Evolutionary conservation across 2,797 vertebrate genomes (phyloP).

Genomic region (Squalus acanthias): DNA sequence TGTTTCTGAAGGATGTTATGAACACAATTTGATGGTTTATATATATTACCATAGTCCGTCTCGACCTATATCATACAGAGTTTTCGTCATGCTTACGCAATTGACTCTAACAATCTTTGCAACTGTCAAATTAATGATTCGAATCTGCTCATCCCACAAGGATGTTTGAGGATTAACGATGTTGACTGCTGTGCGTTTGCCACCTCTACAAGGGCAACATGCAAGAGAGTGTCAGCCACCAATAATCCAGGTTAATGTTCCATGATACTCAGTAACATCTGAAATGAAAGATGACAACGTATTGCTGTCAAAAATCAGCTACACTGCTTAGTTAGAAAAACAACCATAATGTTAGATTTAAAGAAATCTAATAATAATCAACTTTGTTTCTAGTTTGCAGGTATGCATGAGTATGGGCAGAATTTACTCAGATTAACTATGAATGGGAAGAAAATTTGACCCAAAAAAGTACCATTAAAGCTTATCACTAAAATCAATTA

Average conservation of each 20-base stretch:
- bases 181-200: not conserved
- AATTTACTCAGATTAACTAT: not conserved
- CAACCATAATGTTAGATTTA: not conserved
- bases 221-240: not conserved
- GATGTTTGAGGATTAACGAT: not conserved
- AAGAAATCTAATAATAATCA: not conserved
- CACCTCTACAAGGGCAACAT: not conserved
- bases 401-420: not conserved
- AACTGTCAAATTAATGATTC: not conserved
- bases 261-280: not conserved
- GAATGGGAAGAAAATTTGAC: not conserved
- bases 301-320: not conserved
- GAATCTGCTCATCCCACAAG: not conserved
- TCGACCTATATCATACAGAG: not conserved
- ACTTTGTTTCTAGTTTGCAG: not conserved
- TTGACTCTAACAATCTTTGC: not conserved
- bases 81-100: not conserved
- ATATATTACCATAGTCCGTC: not conserved
- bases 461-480: not conserved
- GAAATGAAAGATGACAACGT: not conserved
- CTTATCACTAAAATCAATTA: not conserved
- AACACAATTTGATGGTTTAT: not conserved
- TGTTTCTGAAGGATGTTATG: not conserved
- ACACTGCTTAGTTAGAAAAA: not conserved
- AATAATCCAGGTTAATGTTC: not conserved